Conservation (phyloP, 2,888 invertebrate species). For the Drosophila gaucha region DNA sequence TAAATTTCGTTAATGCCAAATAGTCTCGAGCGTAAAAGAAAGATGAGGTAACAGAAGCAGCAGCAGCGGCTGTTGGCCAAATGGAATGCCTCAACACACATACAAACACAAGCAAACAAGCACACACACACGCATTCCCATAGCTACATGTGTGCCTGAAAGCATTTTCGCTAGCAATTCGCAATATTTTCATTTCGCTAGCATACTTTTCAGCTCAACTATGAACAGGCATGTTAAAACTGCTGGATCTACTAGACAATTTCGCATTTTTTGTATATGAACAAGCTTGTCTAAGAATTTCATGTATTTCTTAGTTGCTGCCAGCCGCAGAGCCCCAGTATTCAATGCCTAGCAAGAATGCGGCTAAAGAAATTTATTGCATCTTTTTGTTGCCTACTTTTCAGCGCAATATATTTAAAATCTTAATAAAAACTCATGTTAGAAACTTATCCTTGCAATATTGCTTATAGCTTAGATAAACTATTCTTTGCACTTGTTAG, state of each 20-base stretch:
- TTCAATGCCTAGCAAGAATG: neutral
- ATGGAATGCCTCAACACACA: constrained; percentile 57
- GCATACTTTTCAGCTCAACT: constrained; percentile 2
- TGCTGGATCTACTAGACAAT: neutral
- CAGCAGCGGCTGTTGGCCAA: constrained; percentile 51
- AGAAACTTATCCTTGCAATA: too few relatives aligned
- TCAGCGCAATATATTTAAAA: neutral
- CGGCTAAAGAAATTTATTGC: neutral
- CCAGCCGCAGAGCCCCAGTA: neutral
- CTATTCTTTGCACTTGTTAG: neutral
- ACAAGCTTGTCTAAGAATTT: neutral
- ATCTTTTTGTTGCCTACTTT: constrained; percentile 1
- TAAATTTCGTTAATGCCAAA: constrained; percentile 82
- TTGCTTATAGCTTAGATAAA: neutral
- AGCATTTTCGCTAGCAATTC: constrained; percentile 42
- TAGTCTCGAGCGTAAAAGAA: constrained; percentile 81
- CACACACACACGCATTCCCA: constrained; percentile 1
- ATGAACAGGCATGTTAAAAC: neutral
- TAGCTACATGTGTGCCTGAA: constrained; percentile 20
- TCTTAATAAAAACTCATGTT: neutral
- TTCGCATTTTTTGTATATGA: constrained; percentile 1
- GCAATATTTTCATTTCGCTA: constrained; percentile 8
- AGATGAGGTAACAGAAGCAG: constrained; percentile 69
- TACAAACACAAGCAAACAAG: neutral
- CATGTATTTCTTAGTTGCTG: neutral